Percentiles rank a stretch among this genome's conserved stretches.
Conservation (phyloP, 2,888 invertebrate species). For the Pocota personata region DNA sequence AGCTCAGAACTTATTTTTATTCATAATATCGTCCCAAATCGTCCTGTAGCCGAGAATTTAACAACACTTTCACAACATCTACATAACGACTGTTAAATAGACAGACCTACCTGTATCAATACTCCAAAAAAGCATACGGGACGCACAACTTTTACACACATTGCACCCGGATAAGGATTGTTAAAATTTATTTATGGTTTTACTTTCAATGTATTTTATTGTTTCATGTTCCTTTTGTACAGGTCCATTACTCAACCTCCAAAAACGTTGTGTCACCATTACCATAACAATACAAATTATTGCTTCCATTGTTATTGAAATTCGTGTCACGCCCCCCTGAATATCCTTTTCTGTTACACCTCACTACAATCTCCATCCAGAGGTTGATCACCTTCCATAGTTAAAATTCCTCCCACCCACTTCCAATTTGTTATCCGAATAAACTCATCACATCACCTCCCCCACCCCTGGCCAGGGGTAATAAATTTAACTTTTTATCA, state of each 20-base stretch:
- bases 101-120: too few relatives aligned
- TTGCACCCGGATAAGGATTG: too few relatives aligned
- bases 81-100: too few relatives aligned
- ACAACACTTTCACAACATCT: too few relatives aligned
- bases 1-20: too few relatives aligned
- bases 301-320: slow-evolving; percentile 5
- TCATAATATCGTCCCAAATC: too few relatives aligned
- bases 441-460: slow-evolving; percentile 7
- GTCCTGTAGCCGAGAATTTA: too few relatives aligned
- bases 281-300: slow-evolving; percentile 18
- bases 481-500: slow-evolving; percentile 44
- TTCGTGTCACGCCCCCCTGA: background rate
- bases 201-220: background rate
- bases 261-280: background rate
- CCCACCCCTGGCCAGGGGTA: background rate
- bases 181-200: background rate
- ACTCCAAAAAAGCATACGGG: too few relatives aligned
- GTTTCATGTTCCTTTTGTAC: background rate
- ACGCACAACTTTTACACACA: too few relatives aligned
- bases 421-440: slow-evolving; percentile 56
- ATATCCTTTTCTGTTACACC: background rate
- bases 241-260: background rate
- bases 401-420: slow-evolving; percentile 53
- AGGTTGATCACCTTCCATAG: slow-evolving; percentile 45
- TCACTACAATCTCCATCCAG: background rate